Base-by-base conservation (phyloP, 2,888 invertebrate genomes). In the Capitulum mitella region DNA sequence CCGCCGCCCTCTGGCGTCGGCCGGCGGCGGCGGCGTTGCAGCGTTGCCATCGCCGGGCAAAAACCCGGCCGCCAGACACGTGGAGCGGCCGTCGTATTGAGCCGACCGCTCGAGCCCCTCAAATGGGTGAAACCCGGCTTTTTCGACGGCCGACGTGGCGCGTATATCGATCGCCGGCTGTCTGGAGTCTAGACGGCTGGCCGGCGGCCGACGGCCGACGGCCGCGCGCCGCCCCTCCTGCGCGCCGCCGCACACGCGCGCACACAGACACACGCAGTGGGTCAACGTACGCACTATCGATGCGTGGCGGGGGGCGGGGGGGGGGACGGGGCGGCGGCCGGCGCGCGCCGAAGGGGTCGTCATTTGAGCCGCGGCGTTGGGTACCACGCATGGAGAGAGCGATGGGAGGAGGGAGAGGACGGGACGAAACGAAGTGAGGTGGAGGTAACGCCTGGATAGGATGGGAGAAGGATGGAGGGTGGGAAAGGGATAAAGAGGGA, bases 191-290 rank as follows among this genome's bases (percentile, higher is more conserved):
- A 70, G 70, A 70, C 70, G 40, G 40, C 40, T 22, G 64, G 58
- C 58, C 34, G 40, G 37, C n/a, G n/a, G n/a, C n/a, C n/a, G n/a
- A n/a, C n/a, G n/a, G n/a, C n/a, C n/a, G n/a, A n/a, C n/a, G n/a
- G n/a, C n/a, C n/a, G n/a, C 64, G 34, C 34, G 34, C 1, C 70
- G 16, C 64, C 34, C 5, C 64, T 19, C 64, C 5, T 34, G 32
- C 61, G 61, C 61, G 61, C 32, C 32, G 32, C 16, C 61, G 22
- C 70, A 70, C 40, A 70, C 70, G 26, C 29, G 19, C 70, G 26
- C 70, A 70, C 70, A 37, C 70, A 70, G 37, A 70, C 70, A 70
- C 40, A 70, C 70, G 40, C 70, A 70, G 22, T 70, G 70, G 70
- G 70, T 70, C 70, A 70, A 70, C 70, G 70, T 29, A 70, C 70